Evolutionary conservation across 2,113 vertebrate species (phyloP).

Genomic region (Eupsittula cactorum): DNA sequence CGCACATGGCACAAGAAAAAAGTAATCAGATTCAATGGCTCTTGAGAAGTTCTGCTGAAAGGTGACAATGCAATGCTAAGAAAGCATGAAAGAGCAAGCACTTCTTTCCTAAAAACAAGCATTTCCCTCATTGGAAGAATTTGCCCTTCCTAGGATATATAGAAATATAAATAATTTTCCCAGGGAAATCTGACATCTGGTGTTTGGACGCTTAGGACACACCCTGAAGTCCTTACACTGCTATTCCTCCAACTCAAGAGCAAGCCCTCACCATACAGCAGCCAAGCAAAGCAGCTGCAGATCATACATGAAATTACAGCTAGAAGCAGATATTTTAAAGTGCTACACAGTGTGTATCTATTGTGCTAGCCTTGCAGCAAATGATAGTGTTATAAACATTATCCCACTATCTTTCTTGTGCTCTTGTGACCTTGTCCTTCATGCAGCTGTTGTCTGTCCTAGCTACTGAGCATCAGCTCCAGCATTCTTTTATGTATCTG

Average conservation of each 20-base stretch:
- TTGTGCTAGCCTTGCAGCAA: background rate
- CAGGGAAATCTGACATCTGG: background rate
- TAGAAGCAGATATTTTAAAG: background rate
- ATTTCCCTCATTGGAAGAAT: background rate
- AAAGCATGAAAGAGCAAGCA: background rate
- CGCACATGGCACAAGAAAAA: fast-evolving
- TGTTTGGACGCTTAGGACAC: background rate
- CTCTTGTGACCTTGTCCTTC: background rate
- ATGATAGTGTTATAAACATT: background rate
- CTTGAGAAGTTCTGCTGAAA: background rate
- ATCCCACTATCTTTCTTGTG: background rate
- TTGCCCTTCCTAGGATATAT: background rate
- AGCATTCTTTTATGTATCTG: background rate
- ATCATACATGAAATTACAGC: background rate
- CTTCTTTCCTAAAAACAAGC: background rate
- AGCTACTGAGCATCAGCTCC: background rate
- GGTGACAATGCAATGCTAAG: background rate
- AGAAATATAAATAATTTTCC: background rate
- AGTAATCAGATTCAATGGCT: background rate
- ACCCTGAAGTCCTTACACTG: background rate
- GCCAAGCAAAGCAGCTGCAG: background rate
- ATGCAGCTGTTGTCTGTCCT: background rate
- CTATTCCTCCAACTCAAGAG: background rate
- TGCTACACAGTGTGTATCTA: background rate
- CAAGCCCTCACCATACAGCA: background rate